phyloP scores from a whole-genome alignment of 2,797 vertebrate genomes.

The Sebastolobus altivelis region DNA sequence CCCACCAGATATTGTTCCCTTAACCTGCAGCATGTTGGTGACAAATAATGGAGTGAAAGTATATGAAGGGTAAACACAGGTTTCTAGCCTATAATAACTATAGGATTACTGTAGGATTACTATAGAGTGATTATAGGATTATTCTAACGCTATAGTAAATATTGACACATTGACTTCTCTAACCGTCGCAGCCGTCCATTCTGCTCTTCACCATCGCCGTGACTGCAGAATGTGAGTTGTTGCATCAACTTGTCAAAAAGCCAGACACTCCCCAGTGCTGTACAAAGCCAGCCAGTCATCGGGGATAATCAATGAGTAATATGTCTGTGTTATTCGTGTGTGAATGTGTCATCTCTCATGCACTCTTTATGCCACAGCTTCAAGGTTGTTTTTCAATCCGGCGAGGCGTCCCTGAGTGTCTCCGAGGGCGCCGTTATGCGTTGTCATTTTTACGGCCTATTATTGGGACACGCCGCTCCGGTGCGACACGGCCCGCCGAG shows the following conservation, averaged over 20 bases:
- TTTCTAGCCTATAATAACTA: constrained; percentile 1
- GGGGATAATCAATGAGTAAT: constrained; percentile 48
- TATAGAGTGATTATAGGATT: not conserved
- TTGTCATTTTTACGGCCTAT: constrained; percentile 60
- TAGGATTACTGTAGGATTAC: not conserved
- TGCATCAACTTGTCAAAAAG: constrained; percentile 6
- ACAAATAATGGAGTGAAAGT: not conserved
- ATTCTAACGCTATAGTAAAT: not conserved
- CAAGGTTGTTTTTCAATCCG: constrained; percentile 45
- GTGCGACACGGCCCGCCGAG: constrained; percentile 22
- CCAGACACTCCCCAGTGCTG: constrained; percentile 26
- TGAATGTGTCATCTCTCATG: constrained; percentile 47
- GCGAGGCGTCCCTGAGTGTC: constrained; percentile 2
- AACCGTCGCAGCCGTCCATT: not conserved
- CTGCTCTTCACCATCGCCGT: not conserved
- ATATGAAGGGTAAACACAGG: not conserved
- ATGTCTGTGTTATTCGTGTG: constrained; percentile 22
- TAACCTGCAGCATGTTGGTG: not conserved
- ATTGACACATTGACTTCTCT: not conserved
- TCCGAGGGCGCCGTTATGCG: constrained; percentile 22
- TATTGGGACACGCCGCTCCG: constrained; percentile 40
- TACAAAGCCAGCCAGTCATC: constrained; percentile 45
- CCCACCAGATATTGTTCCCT: not conserved
- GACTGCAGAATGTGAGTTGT: constrained; percentile 4
- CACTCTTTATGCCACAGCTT: constrained; percentile 17